Evolutionary conservation across 2,888 invertebrate species (phyloP).

Genomic region (Ashinkailepas kermadecensis): DNA sequence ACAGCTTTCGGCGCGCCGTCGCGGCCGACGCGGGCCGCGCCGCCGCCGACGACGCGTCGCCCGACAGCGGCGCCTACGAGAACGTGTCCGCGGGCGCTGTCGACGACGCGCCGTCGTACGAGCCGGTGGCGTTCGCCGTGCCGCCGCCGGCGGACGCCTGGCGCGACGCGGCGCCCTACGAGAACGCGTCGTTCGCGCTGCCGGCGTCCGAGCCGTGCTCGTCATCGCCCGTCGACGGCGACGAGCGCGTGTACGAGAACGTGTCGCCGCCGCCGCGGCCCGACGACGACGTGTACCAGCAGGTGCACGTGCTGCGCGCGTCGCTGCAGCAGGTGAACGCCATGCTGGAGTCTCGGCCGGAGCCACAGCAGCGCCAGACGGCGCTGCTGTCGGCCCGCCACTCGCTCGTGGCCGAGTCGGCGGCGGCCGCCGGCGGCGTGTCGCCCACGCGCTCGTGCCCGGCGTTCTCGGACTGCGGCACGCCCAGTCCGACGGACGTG

Average conservation of each 20-base stretch:
- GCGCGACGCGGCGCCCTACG: slow-evolving; percentile 27
- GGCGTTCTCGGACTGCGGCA: slow-evolving; percentile 1
- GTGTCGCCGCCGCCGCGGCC: not conserved
- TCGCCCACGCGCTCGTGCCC: slow-evolving; percentile 17
- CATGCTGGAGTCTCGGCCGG: slow-evolving; percentile 39
- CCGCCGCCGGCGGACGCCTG: slow-evolving; percentile 13
- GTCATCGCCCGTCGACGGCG: not conserved
- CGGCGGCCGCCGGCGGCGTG: not conserved
- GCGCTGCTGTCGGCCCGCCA: not conserved
- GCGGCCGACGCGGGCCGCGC: slow-evolving; percentile 13
- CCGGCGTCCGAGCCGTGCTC: slow-evolving; percentile 21
- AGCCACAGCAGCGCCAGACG: not conserved
- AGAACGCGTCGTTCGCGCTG: slow-evolving; percentile 32
- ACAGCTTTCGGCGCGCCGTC: slow-evolving; percentile 17
- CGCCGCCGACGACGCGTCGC: not conserved
- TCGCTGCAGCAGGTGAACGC: slow-evolving; percentile 68
- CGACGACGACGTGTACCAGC: slow-evolving; percentile 53
- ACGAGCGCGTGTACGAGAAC: slow-evolving; percentile 27
- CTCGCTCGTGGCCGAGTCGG: not conserved
- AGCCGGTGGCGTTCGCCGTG: slow-evolving; percentile 32
- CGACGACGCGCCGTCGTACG: slow-evolving; percentile 24
- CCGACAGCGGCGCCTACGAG: slow-evolving; percentile 26
- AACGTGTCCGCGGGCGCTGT: slow-evolving; percentile 22
- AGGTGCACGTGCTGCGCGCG: slow-evolving; percentile 65
- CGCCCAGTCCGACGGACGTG: slow-evolving; percentile 2